Evolutionary conservation across 2,888 invertebrate species (phyloP).

Genomic region (Sinelater perroti): DNA sequence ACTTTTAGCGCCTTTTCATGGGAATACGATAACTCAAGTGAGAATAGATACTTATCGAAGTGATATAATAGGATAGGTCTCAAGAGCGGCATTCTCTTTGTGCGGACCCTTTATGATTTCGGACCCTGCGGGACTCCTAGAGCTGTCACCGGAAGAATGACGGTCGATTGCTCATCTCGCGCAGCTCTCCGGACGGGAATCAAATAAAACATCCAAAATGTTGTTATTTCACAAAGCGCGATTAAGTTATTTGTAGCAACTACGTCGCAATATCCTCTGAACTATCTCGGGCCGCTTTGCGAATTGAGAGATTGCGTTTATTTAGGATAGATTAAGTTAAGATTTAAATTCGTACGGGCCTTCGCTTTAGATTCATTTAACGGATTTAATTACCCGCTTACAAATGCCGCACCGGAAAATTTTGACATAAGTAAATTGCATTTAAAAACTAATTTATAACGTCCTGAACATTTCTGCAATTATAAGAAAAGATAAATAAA

Average conservation of each 20-base stretch:
- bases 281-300: no score
- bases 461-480: no score
- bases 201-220: constrained; percentile 29
- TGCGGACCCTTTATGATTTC: constrained; percentile 39
- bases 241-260: constrained; percentile 23
- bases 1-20: constrained; percentile 31
- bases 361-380: no score
- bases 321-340: no score
- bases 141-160: constrained; percentile 38
- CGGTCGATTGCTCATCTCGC: constrained; percentile 38
- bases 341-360: no score
- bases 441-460: no score
- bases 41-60: constrained; percentile 40
- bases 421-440: no score
- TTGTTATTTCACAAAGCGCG: constrained; percentile 27
- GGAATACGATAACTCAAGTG: constrained; percentile 37
- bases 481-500: no score
- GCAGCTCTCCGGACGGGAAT: constrained; percentile 32
- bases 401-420: no score
- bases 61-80: constrained; percentile 39
- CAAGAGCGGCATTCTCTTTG: constrained; percentile 39
- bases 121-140: constrained; percentile 38
- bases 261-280: no score
- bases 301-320: no score
- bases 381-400: no score